Evolutionary conservation across 1,140 invertebrate species (phyloP), one percentile per base, ranked within the genome.

Genomic region (Orchestia grillus): DNA sequence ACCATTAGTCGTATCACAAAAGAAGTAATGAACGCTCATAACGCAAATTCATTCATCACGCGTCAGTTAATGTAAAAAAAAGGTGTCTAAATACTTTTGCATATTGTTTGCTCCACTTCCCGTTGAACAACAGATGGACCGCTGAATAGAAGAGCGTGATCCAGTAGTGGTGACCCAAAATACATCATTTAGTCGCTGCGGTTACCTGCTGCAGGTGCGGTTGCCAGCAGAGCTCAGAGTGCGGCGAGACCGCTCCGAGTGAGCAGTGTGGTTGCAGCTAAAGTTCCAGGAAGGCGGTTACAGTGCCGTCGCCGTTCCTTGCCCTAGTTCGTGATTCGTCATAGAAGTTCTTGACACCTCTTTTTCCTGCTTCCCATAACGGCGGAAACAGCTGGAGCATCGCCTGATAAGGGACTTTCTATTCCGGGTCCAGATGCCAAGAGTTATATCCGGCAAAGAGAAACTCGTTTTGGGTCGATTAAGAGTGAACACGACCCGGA

Each of bases 61-160:
- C 62, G 15, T 77, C 28, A 77, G 62, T 77, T 77, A 3, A 77
- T 77, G 15, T 19, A 77, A 28, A 19, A 3, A 77, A 77, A 77
- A 77, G 11, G 11, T 19, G 36, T 8, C 28, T 36, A 3, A 36
- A 36, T 77, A 8, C 3, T 28, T 77, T 36, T 28, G 28, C 15
- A 1, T 36, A 77, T 23, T 36, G 36, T 77, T 77, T 77, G 62
- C 62, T 77, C 62, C 28, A 77, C 62, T 77, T 77, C 62, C 62
- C 62, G 62, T 77, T 77, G 62, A 77, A 77, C 62, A 77, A 77
- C 62, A 77, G 62, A 77, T 77, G 62, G 62, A 77, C 62, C 62
- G 62, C 62, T 77, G 15, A 77, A 77, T 77, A 77, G 15, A 77
- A 28, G 62, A 77, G 62, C 62, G 62, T 77, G 62, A 77, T 77